phyloP scores from a whole-genome alignment of 2,888 invertebrate species.

The Linnaemya vulpina region DNA sequence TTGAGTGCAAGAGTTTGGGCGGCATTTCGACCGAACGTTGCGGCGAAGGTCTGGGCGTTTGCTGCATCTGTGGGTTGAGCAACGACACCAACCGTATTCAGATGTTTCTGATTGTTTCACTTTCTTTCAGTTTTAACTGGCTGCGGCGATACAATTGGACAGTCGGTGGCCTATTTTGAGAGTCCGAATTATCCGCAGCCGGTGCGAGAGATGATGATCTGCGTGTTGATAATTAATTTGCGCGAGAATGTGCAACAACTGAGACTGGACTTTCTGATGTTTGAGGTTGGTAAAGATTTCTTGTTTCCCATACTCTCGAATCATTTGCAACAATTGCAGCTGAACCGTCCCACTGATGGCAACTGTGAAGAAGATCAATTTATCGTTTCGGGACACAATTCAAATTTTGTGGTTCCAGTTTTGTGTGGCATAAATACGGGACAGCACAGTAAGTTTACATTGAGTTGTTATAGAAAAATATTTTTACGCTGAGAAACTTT shows the following conservation, averaged over 20 bases:
- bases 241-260: conserved; percentile 87
- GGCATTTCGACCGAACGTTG: conserved; percentile 87
- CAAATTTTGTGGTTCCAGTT: conserved; percentile 87
- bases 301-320: not conserved
- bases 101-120: not conserved
- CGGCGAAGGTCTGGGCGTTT: conserved; percentile 89
- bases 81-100: not conserved
- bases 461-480: not conserved
- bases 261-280: conserved; percentile 87
- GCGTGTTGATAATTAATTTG: conserved; percentile 86
- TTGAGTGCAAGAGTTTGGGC: conserved; percentile 86
- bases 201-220: conserved; percentile 85
- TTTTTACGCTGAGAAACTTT: no score
- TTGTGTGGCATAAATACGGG: conserved; percentile 91
- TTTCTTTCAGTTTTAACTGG: conserved; percentile 85
- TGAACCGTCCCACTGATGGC: conserved; percentile 87
- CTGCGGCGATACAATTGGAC: conserved; percentile 87
- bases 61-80: conserved; percentile 88
- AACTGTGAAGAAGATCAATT: conserved; percentile 88
- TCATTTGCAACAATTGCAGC: conserved; percentile 81
- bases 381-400: conserved; percentile 88
- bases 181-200: conserved; percentile 88
- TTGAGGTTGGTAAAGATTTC: conserved; percentile 85
- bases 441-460: conserved; percentile 86
- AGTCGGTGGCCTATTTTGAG: conserved; percentile 88